Percentiles rank a stretch among this genome's conserved stretches.
These are phyloP conservation scores for Remorina albescens DNA, from an alignment of 2,797 vertebrate species.

Conservation along the genomic window DNA sequence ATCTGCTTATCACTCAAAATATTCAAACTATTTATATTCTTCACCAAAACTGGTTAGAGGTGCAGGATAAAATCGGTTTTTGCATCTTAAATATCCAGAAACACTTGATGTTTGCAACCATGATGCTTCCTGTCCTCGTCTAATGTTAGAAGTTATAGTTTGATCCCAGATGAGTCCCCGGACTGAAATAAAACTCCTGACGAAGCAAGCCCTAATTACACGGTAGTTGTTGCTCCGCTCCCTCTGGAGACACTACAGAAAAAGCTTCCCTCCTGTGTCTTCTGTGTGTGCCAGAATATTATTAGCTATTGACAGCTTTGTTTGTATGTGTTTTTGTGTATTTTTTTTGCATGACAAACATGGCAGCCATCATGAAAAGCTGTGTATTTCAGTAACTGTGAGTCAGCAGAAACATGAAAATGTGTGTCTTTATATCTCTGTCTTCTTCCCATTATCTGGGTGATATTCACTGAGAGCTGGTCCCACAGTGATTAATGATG, in stretches of 20 bases:
- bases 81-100: neutral
- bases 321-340: neutral
- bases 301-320: neutral
- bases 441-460: slow-evolving; percentile 42
- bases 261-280: slow-evolving; percentile 27
- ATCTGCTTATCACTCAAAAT: neutral
- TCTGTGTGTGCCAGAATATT: neutral
- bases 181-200: slow-evolving; percentile 56
- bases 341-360: slow-evolving; percentile 10
- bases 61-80: neutral
- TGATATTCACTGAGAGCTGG: slow-evolving; percentile 24
- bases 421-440: neutral
- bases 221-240: slow-evolving; percentile 23
- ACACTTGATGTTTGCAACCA: slow-evolving; percentile 5
- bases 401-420: slow-evolving; percentile 56
- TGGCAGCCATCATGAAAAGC: slow-evolving; percentile 14
- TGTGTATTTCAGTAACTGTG: slow-evolving; percentile 19
- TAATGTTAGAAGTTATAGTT: slow-evolving; percentile 41
- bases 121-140: slow-evolving; percentile 10
- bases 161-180: slow-evolving; percentile 39
- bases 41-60: neutral
- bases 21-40: neutral
- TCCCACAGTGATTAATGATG: slow-evolving; percentile 56
- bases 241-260: slow-evolving; percentile 36
- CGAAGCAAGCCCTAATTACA: slow-evolving; percentile 69